Conservation (phyloP, 2,113 vertebrate species). For the Thalassoma bifasciatum region DNA sequence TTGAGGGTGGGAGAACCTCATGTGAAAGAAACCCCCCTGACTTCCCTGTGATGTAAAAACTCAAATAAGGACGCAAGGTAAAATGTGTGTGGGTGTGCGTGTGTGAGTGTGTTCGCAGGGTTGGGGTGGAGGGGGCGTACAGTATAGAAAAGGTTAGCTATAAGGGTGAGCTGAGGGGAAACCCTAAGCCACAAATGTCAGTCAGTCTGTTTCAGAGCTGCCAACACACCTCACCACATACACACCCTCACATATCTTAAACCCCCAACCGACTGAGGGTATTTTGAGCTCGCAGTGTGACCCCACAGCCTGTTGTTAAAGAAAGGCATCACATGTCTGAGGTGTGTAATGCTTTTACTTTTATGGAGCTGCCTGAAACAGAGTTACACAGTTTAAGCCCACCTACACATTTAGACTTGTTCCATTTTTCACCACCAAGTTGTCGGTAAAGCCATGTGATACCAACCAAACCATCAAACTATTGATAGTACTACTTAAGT, state of each 20-base stretch:
- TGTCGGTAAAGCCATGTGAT: conserved; percentile 50
- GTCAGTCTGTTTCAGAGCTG: conserved; percentile 10
- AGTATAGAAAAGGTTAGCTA: conserved; percentile 14
- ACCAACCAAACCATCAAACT: conserved; percentile 34
- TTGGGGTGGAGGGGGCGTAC: conserved; percentile 7
- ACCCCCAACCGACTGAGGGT: conserved; percentile 11
- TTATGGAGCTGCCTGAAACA: conserved; percentile 36
- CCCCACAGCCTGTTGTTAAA: conserved; percentile 48
- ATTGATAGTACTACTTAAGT: conserved; percentile 21
- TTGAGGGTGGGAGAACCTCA: background rate
- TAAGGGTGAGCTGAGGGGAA: conserved; percentile 49
- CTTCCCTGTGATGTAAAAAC: conserved; percentile 19
- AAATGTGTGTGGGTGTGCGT: background rate
- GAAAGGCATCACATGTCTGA: conserved; percentile 59
- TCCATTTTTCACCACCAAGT: conserved; percentile 8
- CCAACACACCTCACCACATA: background rate
- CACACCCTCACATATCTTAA: conserved; percentile 29
- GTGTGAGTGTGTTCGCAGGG: background rate
- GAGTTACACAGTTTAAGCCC: background rate
- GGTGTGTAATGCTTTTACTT: conserved; percentile 67
- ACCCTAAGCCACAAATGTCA: conserved; percentile 60
- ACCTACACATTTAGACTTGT: conserved; percentile 28
- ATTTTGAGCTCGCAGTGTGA: conserved; percentile 64
- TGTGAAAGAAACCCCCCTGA: background rate
- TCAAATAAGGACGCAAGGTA: conserved; percentile 7